These are phyloP conservation scores for Gortyna flavago DNA, from an alignment of 2,888 invertebrate species.

Conservation along the genomic window DNA sequence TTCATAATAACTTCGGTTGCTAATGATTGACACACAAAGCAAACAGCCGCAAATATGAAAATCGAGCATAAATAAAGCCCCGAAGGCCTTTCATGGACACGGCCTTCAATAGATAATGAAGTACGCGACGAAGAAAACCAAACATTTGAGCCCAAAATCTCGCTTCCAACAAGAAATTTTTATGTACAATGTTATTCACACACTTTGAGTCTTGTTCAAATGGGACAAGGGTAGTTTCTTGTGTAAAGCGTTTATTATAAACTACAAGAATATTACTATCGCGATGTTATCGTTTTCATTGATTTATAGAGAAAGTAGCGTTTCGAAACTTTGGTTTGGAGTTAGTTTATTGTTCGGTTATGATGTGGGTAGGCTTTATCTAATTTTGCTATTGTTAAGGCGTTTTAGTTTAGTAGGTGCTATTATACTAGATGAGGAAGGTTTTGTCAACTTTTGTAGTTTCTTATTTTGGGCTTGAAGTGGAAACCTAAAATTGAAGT, in stretches of 20 bases:
- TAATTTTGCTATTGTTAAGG: conserved; percentile 25
- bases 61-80: not conserved
- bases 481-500: too few relatives aligned
- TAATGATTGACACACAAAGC: conserved; percentile 1
- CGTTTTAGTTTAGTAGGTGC: conserved; percentile 11
- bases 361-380: conserved; percentile 52
- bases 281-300: conserved; percentile 34
- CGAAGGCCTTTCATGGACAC: not conserved
- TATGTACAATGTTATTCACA: conserved; percentile 7
- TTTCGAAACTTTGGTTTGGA: conserved; percentile 4
- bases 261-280: conserved; percentile 6
- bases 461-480: not conserved
- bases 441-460: not conserved
- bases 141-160: not conserved
- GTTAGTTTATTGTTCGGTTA: conserved; percentile 24
- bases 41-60: conserved; percentile 4
- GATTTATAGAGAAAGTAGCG: conserved; percentile 32
- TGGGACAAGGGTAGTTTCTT: conserved; percentile 12
- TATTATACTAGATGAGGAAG: not conserved
- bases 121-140: not conserved
- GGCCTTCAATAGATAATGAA: not conserved
- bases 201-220: conserved; percentile 1
- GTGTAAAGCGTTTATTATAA: conserved; percentile 10
- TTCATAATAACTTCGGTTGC: not conserved
- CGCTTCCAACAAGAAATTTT: not conserved